A percentile compares a stretch with the other conserved stretches of the same genome.
These are phyloP conservation scores for Rhabdophis nuchalis DNA, from an alignment of 2,797 vertebrate genomes.

Conservation along the genomic window DNA sequence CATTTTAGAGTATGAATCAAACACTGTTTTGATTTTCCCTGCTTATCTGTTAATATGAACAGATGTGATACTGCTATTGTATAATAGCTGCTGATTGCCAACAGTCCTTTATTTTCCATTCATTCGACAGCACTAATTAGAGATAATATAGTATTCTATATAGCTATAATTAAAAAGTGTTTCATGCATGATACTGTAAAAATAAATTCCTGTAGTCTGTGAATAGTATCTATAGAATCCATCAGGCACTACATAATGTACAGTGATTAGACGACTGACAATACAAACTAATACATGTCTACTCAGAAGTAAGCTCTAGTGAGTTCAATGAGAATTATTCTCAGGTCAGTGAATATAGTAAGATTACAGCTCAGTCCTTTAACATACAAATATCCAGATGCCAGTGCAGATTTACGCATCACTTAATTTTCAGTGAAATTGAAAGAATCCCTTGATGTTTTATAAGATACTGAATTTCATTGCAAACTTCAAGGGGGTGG, in stretches of 20 bases:
- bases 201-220: slow-evolving; percentile 58
- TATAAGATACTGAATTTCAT: background rate
- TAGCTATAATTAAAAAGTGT: slow-evolving; percentile 70
- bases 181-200: slow-evolving; percentile 63
- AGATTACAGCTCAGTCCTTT: background rate
- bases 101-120: slow-evolving; percentile 73
- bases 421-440: background rate
- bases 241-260: slow-evolving; percentile 47
- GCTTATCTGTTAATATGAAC: slow-evolving; percentile 76
- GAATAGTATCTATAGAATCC: slow-evolving; percentile 50
- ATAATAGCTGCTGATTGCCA: slow-evolving; percentile 77
- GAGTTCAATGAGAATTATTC: background rate
- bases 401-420: slow-evolving; percentile 2
- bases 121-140: slow-evolving; percentile 74
- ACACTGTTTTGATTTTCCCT: slow-evolving; percentile 72
- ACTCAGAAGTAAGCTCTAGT: background rate
- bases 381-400: slow-evolving; percentile 48
- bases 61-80: slow-evolving; percentile 76
- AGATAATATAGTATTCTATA: slow-evolving; percentile 73
- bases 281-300: background rate
- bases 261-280: slow-evolving; percentile 35
- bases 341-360: background rate
- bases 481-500: background rate
- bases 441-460: background rate
- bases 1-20: slow-evolving; percentile 72